Evolutionary conservation across 1,140 invertebrate genomes (phyloP).

Genomic region (Pseudachorutes palmiensis): DNA sequence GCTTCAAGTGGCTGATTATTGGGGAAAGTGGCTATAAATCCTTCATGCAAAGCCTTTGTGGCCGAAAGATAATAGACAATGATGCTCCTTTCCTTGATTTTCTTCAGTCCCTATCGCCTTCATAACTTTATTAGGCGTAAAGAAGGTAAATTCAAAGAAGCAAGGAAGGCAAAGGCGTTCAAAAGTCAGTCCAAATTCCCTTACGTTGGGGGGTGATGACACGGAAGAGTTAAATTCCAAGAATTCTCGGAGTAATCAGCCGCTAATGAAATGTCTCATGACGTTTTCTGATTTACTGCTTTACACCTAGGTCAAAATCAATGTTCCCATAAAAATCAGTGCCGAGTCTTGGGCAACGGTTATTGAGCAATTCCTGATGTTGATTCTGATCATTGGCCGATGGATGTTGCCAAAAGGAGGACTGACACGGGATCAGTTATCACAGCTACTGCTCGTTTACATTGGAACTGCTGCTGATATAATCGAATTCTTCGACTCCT

Average conservation of each 20-base stretch:
- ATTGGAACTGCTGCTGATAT: slow-evolving; percentile 81
- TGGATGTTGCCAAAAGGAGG: slow-evolving; percentile 71
- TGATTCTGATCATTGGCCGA: slow-evolving; percentile 74
- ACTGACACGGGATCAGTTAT: slow-evolving; percentile 65
- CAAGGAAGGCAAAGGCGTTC: too few species aligned
- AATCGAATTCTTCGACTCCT: slow-evolving; percentile 92
- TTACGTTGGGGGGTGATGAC: too few species aligned
- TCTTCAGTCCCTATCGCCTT: too few species aligned
- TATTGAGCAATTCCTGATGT: slow-evolving; percentile 80
- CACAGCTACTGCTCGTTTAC: slow-evolving; percentile 74
- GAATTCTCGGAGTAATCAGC: too few species aligned
- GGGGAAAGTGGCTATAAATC: slow-evolving; percentile 3
- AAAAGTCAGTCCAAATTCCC: too few species aligned
- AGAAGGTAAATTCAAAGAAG: too few species aligned
- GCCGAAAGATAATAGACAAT: neutral
- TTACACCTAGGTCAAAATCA: slow-evolving; percentile 29
- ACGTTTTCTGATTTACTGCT: slow-evolving; percentile 3
- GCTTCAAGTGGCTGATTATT: neutral
- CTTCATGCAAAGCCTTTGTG: neutral
- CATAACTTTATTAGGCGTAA: too few species aligned
- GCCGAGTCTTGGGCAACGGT: slow-evolving; percentile 73
- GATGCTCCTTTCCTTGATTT: too few species aligned
- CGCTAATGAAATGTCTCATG: neutral
- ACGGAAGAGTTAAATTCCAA: too few species aligned
- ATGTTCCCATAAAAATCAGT: slow-evolving; percentile 37